These are phyloP conservation scores for Agrotis ipsilon DNA, from an alignment of 2,888 invertebrate species.

Conservation along the genomic window DNA sequence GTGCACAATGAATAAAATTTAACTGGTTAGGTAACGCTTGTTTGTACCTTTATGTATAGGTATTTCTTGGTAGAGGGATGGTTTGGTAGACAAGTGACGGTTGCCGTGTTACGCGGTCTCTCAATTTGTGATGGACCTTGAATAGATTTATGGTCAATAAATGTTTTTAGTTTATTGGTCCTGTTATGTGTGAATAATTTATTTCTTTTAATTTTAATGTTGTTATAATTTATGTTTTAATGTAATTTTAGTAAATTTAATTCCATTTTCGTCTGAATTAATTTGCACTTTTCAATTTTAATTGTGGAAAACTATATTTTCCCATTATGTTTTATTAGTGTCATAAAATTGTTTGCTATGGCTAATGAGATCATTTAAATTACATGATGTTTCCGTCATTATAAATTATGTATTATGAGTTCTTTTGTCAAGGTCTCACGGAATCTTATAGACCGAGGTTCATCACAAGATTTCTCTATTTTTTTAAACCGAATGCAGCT, in stretches of 20 bases:
- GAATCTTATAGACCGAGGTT: no score
- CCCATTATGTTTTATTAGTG: no score
- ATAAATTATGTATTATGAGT: not conserved
- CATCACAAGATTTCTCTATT: no score
- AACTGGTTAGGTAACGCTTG: conserved; percentile 79
- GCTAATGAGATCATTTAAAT: not conserved
- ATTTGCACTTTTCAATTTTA: not conserved
- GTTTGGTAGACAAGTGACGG: conserved; percentile 39
- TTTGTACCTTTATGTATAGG: conserved; percentile 62
- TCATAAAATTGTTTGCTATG: not conserved
- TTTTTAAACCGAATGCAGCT: no score
- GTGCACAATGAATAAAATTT: conserved; percentile 79
- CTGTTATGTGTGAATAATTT: not conserved
- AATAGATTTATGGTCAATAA: conserved; percentile 45
- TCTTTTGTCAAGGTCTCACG: not conserved
- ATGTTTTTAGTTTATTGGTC: conserved; percentile 15
- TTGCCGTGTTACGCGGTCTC: conserved; percentile 19
- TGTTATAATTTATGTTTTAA: not conserved
- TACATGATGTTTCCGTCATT: not conserved
- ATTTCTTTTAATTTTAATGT: not conserved
- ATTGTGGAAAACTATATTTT: conserved; percentile 3
- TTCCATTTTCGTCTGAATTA: not conserved
- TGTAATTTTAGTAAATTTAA: not conserved
- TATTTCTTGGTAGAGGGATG: conserved; percentile 24
- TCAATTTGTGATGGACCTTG: conserved; percentile 32